Evolutionary conservation across 2,113 vertebrate genomes (phyloP).

Genomic region (Montifringilla adamsi): DNA sequence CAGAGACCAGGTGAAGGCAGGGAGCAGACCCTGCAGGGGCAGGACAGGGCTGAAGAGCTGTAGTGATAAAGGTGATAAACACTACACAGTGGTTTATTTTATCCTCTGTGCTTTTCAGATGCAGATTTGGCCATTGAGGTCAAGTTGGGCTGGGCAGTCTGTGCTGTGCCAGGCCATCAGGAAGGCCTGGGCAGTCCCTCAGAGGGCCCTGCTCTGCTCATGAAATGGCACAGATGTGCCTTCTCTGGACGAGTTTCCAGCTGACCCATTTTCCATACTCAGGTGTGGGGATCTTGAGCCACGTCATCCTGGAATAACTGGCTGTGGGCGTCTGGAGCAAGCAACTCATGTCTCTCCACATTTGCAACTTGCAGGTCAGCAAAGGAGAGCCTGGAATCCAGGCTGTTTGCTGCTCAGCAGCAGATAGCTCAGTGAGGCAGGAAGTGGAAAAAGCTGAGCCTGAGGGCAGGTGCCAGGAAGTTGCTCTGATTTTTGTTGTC

Average conservation of each 20-base stretch:
- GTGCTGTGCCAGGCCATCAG: not conserved
- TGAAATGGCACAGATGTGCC: not conserved
- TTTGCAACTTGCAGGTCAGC: conserved; percentile 59
- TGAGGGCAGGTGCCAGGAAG: too few relatives aligned
- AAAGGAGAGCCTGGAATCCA: conserved; percentile 38
- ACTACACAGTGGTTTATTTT: not conserved
- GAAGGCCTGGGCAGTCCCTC: not conserved
- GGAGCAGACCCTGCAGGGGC: not conserved
- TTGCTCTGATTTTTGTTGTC: too few relatives aligned
- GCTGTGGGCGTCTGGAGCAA: not conserved
- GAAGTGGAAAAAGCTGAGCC: too few relatives aligned
- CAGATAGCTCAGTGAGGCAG: conserved; percentile 60
- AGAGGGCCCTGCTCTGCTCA: not conserved
- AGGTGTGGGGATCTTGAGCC: not conserved
- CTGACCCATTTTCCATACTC: not conserved
- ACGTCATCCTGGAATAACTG: not conserved
- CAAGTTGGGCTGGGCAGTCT: not conserved
- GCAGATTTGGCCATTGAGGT: not conserved
- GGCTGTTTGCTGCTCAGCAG: conserved; percentile 75
- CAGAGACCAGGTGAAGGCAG: conserved; percentile 76
- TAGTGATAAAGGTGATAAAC: not conserved
- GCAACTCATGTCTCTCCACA: not conserved
- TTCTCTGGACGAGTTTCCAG: not conserved
- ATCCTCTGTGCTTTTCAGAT: not conserved
- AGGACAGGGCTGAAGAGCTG: not conserved